Conservation (phyloP, 2,113 vertebrate genomes). For the Anser cygnoides region DNA sequence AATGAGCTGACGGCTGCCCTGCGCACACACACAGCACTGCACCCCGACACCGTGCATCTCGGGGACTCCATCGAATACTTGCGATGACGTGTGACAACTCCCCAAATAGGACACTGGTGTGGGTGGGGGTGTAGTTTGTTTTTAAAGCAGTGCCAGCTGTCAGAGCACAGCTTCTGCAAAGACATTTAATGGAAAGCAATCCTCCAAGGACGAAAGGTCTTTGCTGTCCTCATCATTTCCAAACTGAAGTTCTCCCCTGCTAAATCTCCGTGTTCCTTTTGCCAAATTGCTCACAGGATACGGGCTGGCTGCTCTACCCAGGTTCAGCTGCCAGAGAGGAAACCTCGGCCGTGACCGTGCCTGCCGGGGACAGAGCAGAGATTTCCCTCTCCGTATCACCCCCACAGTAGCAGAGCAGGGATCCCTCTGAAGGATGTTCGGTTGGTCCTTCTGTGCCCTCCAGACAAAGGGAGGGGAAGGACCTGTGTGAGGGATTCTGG, state of each 20-base stretch:
- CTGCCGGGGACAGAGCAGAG: not conserved
- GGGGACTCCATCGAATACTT: not conserved
- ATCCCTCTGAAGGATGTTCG: not conserved
- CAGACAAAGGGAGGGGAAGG: not conserved
- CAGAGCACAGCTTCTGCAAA: not conserved
- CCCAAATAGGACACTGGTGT: rapidly evolving
- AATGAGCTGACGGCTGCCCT: not conserved
- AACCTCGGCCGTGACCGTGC: rapidly evolving
- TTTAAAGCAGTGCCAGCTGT: not conserved
- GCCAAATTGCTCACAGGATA: not conserved
- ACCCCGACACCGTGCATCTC: not conserved
- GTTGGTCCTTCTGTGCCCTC: not conserved
- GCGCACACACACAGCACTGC: not conserved
- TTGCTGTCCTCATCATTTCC: not conserved
- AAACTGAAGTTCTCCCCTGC: not conserved
- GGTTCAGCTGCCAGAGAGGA: not conserved
- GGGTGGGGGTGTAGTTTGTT: not conserved
- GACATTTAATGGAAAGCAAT: not conserved
- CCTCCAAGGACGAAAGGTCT: not conserved
- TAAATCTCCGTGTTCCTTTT: not conserved
- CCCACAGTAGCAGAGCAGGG: not conserved
- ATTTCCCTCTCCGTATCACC: not conserved
- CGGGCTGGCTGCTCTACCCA: not conserved
- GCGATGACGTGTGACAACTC: not conserved
- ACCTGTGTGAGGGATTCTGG: not conserved